Percentiles rank a stretch among this genome's conserved stretches.
phyloP scores from a whole-genome alignment of 2,888 invertebrate genomes.

The Cheilosia vernalis region DNA sequence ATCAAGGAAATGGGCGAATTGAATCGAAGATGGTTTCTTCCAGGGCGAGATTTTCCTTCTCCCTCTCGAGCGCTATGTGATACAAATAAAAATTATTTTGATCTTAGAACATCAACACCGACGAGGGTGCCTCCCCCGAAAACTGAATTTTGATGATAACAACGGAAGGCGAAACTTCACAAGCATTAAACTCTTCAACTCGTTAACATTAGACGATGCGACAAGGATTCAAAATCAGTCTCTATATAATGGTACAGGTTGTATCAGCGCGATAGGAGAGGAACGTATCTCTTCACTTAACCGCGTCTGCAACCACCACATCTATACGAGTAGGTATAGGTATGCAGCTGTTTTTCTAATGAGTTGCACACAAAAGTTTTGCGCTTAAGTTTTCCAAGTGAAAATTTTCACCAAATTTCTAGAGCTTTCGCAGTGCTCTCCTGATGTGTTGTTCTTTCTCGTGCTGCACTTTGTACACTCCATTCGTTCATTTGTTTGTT shows the following conservation, averaged over 20 bases:
- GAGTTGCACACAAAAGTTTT: constrained; percentile 44
- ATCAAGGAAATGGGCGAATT: constrained; percentile 19
- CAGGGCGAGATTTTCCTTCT: constrained; percentile 15
- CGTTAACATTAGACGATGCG: background rate
- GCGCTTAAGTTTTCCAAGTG: constrained; percentile 17
- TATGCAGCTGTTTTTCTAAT: constrained; percentile 43
- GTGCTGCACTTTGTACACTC: constrained; percentile 39
- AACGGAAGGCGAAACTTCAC: constrained; percentile 24
- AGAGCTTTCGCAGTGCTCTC: constrained; percentile 9
- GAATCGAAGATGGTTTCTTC: background rate
- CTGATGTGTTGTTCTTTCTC: constrained; percentile 49
- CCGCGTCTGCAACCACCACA: background rate
- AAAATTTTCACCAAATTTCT: constrained; percentile 21
- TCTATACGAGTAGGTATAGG: background rate
- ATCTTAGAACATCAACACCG: background rate
- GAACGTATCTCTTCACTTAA: constrained; percentile 4
- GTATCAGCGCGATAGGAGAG: too few relatives aligned
- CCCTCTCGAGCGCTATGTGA: constrained; percentile 4
- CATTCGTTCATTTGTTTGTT: constrained; percentile 20
- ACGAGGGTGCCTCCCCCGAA: background rate
- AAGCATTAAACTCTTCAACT: constrained; percentile 52
- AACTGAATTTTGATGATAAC: constrained; percentile 36
- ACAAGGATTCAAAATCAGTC: background rate
- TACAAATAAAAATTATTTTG: constrained; percentile 52
- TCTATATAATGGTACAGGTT: too few relatives aligned